These are phyloP conservation scores for Drosophila nr. perissopoda DNA, from an alignment of 2,888 invertebrate species.

Conservation along the genomic window DNA sequence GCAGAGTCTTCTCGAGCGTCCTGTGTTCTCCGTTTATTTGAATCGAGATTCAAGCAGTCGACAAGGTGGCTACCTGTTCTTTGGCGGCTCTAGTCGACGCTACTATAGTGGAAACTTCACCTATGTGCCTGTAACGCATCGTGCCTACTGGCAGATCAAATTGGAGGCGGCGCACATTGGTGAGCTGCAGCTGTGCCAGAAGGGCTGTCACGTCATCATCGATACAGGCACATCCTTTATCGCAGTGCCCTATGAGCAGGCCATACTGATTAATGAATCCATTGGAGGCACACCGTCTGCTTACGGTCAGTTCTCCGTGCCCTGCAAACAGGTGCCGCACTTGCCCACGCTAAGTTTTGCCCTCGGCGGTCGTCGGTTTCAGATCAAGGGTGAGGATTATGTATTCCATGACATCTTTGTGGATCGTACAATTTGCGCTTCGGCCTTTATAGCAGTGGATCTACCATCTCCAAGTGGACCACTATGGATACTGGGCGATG, in stretches of 20 bases:
- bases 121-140: constrained; percentile 62
- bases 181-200: constrained; percentile 48
- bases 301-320: constrained; percentile 92
- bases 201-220: constrained; percentile 69
- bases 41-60: constrained; percentile 31
- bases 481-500: constrained; percentile 73
- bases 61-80: constrained; percentile 63
- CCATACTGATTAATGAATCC: constrained; percentile 90
- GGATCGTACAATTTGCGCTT: constrained; percentile 90
- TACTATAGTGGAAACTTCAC: constrained; percentile 65
- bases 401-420: constrained; percentile 91
- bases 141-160: constrained; percentile 66
- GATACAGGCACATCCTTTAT: constrained; percentile 94
- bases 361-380: constrained; percentile 90
- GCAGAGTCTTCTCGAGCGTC: constrained; percentile 43
- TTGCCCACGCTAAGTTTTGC: constrained; percentile 92
- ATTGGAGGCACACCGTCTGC: constrained; percentile 92
- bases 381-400: constrained; percentile 92
- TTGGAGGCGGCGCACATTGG: constrained; percentile 56
- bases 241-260: constrained; percentile 93
- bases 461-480: constrained; percentile 68
- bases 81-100: constrained; percentile 63
- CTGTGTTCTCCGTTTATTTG: constrained; percentile 67
- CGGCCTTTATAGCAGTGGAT: constrained; percentile 71
- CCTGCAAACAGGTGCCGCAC: constrained; percentile 90